Base-by-base conservation (phyloP, 2,113 vertebrate species). In the Leptobrachium ailaonicum region DNA sequence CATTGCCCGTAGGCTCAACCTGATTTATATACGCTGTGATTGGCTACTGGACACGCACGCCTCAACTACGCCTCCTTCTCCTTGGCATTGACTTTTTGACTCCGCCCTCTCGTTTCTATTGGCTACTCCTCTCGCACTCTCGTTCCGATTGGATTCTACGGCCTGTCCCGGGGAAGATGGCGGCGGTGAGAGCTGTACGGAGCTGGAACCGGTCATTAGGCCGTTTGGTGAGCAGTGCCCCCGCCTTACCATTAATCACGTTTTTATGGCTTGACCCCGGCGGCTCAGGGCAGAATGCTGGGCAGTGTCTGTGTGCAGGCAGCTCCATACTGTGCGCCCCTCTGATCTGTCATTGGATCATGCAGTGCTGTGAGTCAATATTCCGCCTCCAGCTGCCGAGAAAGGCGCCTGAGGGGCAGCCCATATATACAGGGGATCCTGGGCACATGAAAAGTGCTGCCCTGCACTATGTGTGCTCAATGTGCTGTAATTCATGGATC, bases 111-210 rank as follows among this genome's bases (percentile, higher is more conserved):
- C 10, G 43, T 2, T 12, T 11, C 73, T 63, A 63, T 81, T 81
- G 79, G 79, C 2, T n/a, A 41, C 1, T 6, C 0, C 42, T 1
- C 2, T 7, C 12, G 12, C 54, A 12, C 58, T 47, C 45, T 40
- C 12, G 4, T 50, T 8, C 9, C n/a, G 64, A 75, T 75, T 81
- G 79, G 79, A 32, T 13, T 45, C 2, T 7, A 32, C 12, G 42
- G 43, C 4, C 13, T 14, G 54, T 83, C 87, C 83, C 88, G 83
- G 66, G 62, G 64, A 95, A 96, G 83, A 98, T 98, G 97, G 96
- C 96, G 83, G 91, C 94, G 43, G 90, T 90, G 83, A 90, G 88
- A 1, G 91, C 85, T 2, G 62, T 94, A 79, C 85, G 95, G 79
- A 85, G 88, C 71, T 88, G 94, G 69, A 89, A 88, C 70, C 82